Base-by-base conservation (phyloP, 2,888 invertebrate genomes). In the Acronicta psi region DNA sequence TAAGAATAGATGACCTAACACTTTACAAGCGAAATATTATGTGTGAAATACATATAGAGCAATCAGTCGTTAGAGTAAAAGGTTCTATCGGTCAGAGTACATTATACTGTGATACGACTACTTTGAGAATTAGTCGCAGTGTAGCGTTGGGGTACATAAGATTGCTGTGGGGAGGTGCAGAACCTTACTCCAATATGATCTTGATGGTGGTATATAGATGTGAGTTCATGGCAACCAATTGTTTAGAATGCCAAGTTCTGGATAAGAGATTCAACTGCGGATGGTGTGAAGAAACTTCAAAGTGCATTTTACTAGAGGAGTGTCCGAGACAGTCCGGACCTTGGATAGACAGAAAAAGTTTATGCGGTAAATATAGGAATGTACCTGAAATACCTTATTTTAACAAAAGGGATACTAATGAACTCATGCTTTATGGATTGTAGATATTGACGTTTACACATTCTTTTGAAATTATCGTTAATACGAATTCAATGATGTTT, bases 171-270 rank as follows among this genome's bases (percentile, higher is more conserved):
- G 82, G 83, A 0, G 81, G 84, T 18, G 76, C 72, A 3, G 81
- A 84, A 25, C 84, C 83, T 8, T 75, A 73, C 41, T 86, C 86
- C 0, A 86, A 86, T 47, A 67, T 75, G 51, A 42, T 85, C 4
- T 61, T 84, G 5, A 41, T 86, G 7, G 61, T 80, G 6, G 73
- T 82, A 2, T 85, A 83, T 29, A 72, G 68, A 13, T 86, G 86
- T 46, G 69, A 70, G 8, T 38, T 25, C 6, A 72, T 82, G 62
- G 79, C 80, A 0, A 45, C 40, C 2, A 66, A 50, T 14, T 83
- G 80, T 34, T 14, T 56, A 0, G 69, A 72, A 9, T 84, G 83
- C 37, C 74, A 76, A 43, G 53, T 46, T 0, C 54, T 84, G 31
- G 73, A 78, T 29, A 67, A 61, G n/a, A 65, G 76, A 34, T 83